These are phyloP conservation scores for Priapulus caudatus DNA, from an alignment of 2,888 invertebrate species.

Conservation along the genomic window DNA sequence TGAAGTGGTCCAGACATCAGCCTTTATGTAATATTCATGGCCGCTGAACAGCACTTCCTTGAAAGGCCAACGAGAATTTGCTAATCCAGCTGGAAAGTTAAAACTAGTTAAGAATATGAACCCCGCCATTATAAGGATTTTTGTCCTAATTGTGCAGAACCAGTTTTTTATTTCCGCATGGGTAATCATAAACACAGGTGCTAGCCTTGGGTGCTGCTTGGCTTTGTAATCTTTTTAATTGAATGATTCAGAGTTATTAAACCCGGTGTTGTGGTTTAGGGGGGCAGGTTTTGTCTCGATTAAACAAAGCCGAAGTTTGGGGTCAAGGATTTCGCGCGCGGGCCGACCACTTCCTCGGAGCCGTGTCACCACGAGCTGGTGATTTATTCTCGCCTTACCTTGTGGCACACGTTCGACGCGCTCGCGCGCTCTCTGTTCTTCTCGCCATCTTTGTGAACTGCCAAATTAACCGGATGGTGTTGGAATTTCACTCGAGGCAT, in stretches of 20 bases:
- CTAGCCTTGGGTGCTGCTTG: not conserved
- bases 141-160: slow-evolving; percentile 1
- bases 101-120: not conserved
- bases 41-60: not conserved
- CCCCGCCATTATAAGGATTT: not conserved
- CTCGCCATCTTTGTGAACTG: no score
- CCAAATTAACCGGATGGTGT: no score
- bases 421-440: no score
- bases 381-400: no score
- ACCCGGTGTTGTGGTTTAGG: not conserved
- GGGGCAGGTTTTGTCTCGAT: not conserved
- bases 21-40: not conserved
- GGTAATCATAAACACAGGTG: not conserved
- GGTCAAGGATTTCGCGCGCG: not conserved
- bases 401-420: no score
- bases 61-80: not conserved
- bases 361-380: no score
- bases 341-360: no score
- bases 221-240: slow-evolving; percentile 1
- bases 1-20: no score
- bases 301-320: not conserved
- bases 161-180: slow-evolving; percentile 3
- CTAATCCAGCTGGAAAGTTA: slow-evolving; percentile 3
- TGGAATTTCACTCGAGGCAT: no score
- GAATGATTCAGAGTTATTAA: not conserved